Evolutionary conservation across 2,888 invertebrate genomes (phyloP).

Genomic region (Heterodera filipjevi): DNA sequence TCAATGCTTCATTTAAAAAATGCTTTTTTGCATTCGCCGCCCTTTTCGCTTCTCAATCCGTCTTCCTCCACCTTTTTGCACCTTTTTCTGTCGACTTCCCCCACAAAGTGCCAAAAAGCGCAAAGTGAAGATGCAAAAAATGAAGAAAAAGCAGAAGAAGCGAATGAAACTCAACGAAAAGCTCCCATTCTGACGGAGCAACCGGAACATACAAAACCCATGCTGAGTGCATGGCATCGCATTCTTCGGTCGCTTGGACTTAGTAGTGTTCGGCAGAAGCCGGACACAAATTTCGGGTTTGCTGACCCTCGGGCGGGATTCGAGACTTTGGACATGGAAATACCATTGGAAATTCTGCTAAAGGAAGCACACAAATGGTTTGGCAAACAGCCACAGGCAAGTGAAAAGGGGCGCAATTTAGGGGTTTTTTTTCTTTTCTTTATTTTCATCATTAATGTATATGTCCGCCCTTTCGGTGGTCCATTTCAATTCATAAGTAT

Average conservation of each 20-base stretch:
- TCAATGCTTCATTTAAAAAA: not conserved
- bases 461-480: not conserved
- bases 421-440: not conserved
- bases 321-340: slow-evolving; percentile 50
- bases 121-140: not conserved
- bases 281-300: slow-evolving; percentile 54
- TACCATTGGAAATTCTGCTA: slow-evolving; percentile 49
- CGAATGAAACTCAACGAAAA: not conserved
- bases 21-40: not conserved
- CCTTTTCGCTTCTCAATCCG: not conserved
- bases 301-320: slow-evolving; percentile 54
- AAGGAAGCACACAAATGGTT: slow-evolving; percentile 46
- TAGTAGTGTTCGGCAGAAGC: slow-evolving; percentile 2
- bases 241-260: not conserved
- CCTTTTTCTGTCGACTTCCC: not conserved
- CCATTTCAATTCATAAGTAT: not conserved
- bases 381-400: slow-evolving; percentile 48
- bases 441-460: not conserved
- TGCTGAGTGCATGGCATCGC: not conserved
- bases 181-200: not conserved
- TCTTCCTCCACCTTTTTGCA: not conserved
- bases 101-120: not conserved
- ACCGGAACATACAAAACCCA: not conserved
- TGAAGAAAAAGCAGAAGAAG: not conserved
- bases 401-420: not conserved